Percentiles rank a stretch among this genome's conserved stretches.
phyloP scores from a whole-genome alignment of 2,797 vertebrate species.

The Tenualosa ilisha region DNA sequence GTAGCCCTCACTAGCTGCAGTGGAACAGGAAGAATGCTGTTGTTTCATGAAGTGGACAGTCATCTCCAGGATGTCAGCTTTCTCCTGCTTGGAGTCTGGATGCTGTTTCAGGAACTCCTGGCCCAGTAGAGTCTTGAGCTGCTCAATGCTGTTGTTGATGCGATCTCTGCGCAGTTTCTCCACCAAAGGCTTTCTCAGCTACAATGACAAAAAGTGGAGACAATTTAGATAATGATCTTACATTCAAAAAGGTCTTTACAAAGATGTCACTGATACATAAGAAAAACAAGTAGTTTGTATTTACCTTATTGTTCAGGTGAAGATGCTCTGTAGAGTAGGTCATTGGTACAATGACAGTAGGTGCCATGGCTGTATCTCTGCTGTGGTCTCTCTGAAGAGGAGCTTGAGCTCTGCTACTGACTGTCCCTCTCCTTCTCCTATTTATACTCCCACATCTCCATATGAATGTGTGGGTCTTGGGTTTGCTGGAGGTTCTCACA shows the following conservation, averaged over 20 bases:
- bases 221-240: not conserved
- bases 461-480: conserved; percentile 87
- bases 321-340: conserved; percentile 67
- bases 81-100: conserved; percentile 83
- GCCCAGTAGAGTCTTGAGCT: conserved; percentile 73
- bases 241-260: not conserved
- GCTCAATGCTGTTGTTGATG: conserved; percentile 77
- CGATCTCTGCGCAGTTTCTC: conserved; percentile 82
- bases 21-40: conserved; percentile 55
- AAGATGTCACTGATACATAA: too few species aligned
- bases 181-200: conserved; percentile 85
- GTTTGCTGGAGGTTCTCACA: conserved; percentile 90
- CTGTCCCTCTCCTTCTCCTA: conserved; percentile 64
- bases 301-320: conserved; percentile 76
- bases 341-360: conserved; percentile 67
- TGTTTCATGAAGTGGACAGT: conserved; percentile 74
- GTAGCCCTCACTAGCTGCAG: conserved; percentile 75
- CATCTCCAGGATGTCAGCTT: conserved; percentile 83
- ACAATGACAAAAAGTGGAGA: conserved; percentile 44
- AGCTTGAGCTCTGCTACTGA: conserved; percentile 60
- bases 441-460: conserved; percentile 83
- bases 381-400: conserved; percentile 57
- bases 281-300: not conserved
- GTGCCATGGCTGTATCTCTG: conserved; percentile 71
- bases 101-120: conserved; percentile 78